Evolutionary conservation across 2,113 vertebrate species (phyloP).

Genomic region (Eublepharis macularius): DNA sequence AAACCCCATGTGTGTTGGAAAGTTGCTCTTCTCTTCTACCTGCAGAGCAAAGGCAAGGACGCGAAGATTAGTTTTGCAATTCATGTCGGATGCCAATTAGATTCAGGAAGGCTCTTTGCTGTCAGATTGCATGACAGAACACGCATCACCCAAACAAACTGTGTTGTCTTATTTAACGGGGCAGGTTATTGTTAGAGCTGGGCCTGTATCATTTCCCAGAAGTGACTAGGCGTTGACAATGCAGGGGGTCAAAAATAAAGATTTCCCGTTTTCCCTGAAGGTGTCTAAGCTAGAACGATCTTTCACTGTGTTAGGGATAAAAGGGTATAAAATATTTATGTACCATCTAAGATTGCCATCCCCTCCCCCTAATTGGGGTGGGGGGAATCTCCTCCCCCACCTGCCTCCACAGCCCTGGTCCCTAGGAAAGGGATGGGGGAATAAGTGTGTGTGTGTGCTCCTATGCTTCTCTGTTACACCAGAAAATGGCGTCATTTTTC

Average conservation of each 20-base stretch:
- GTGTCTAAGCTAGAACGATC: background rate
- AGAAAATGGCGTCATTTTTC: too few relatives aligned
- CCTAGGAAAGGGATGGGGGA: too few relatives aligned
- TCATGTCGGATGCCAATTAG: background rate
- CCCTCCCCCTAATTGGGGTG: too few relatives aligned
- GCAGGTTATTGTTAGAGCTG: background rate
- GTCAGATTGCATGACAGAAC: background rate
- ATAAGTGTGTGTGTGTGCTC: too few relatives aligned
- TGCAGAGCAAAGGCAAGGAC: background rate
- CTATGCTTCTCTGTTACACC: too few relatives aligned
- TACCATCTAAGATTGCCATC: too few relatives aligned
- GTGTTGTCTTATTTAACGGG: background rate
- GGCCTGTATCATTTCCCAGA: background rate
- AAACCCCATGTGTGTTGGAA: background rate
- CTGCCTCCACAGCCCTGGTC: too few relatives aligned
- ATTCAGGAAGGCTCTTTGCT: background rate
- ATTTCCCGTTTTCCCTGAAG: too few relatives aligned
- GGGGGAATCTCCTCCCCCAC: too few relatives aligned
- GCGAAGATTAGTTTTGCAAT: background rate
- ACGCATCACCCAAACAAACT: background rate
- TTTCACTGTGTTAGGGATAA: background rate
- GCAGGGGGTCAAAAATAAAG: background rate
- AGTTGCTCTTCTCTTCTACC: background rate
- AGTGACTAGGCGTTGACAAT: background rate
- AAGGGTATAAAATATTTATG: too few relatives aligned